phyloP scores from a whole-genome alignment of 1,140 invertebrate genomes.

The Apis florea region DNA sequence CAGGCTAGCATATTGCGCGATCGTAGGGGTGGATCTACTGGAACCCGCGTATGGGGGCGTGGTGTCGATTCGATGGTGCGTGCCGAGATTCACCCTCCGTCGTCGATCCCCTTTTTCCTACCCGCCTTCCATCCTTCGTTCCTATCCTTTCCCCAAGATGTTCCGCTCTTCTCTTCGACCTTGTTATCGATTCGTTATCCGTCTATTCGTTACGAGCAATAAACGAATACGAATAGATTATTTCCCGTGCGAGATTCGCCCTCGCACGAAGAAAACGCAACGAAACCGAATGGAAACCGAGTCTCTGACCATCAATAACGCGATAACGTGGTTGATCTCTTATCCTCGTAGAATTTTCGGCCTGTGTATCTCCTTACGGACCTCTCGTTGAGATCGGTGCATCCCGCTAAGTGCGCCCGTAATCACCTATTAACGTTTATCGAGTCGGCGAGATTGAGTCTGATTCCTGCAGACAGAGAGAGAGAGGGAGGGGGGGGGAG shows the following conservation, averaged over 20 bases:
- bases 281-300: conserved; percentile 33
- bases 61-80: conserved; percentile 72
- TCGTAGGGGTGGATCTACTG: conserved; percentile 58
- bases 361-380: conserved; percentile 74
- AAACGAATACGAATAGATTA: too few relatives aligned
- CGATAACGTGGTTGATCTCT: conserved; percentile 35
- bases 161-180: not conserved
- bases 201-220: too few relatives aligned
- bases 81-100: conserved; percentile 62
- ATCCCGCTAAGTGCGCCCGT: too few relatives aligned
- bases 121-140: too few relatives aligned
- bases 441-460: conserved; percentile 75
- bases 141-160: not conserved
- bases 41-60: conserved; percentile 65
- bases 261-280: not conserved
- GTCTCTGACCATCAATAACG: conserved; percentile 7
- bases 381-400: conserved; percentile 76
- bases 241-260: not conserved
- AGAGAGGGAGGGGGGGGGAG: conserved; percentile 13
- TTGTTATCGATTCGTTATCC: not conserved
- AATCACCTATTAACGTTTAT: conserved; percentile 81
- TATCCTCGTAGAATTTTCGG: conserved; percentile 70
- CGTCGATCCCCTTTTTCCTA: not conserved
- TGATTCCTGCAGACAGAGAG: conserved; percentile 37
- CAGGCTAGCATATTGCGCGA: conserved; percentile 72